These are phyloP conservation scores for Diorhabda elongata DNA, from an alignment of 1,140 invertebrate species.

Conservation along the genomic window DNA sequence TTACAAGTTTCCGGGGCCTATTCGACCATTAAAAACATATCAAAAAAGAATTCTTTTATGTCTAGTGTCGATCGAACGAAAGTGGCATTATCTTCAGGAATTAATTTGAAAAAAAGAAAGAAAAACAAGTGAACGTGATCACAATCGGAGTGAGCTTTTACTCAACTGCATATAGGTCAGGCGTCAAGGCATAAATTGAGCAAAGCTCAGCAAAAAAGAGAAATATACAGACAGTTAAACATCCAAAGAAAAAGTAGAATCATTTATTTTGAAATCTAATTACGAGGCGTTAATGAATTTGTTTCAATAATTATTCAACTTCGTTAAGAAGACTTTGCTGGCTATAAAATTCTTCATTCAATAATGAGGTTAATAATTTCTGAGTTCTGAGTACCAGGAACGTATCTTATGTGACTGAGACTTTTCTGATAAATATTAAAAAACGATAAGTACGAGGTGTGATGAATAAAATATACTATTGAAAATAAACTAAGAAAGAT, in stretches of 20 bases:
- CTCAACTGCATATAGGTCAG: neutral
- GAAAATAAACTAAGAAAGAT: too few relatives aligned
- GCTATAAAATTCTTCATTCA: too few relatives aligned
- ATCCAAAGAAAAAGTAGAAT: neutral
- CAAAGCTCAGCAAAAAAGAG: neutral
- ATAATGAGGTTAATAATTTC: too few relatives aligned
- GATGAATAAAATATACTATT: too few relatives aligned
- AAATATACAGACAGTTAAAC: too few relatives aligned
- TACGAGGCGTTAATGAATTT: neutral
- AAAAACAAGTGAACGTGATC: conserved; percentile 14
- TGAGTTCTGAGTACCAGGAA: too few relatives aligned
- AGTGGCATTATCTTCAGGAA: conserved; percentile 10
- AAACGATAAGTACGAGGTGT: too few relatives aligned
- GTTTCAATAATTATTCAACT: neutral
- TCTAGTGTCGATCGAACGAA: conserved; percentile 9
- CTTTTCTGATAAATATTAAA: too few relatives aligned
- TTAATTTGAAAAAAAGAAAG: conserved; percentile 6
- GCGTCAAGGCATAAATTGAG: neutral
- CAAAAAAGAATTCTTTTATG: conserved; percentile 9
- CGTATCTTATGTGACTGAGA: too few relatives aligned
- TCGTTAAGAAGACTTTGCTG: neutral
- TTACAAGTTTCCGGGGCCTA: conserved; percentile 4
- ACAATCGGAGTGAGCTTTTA: too few relatives aligned
- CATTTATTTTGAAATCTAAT: neutral
- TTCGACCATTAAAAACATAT: conserved; percentile 16